phyloP scores from a whole-genome alignment of 2,888 invertebrate species.

The Andrena dorsata region DNA sequence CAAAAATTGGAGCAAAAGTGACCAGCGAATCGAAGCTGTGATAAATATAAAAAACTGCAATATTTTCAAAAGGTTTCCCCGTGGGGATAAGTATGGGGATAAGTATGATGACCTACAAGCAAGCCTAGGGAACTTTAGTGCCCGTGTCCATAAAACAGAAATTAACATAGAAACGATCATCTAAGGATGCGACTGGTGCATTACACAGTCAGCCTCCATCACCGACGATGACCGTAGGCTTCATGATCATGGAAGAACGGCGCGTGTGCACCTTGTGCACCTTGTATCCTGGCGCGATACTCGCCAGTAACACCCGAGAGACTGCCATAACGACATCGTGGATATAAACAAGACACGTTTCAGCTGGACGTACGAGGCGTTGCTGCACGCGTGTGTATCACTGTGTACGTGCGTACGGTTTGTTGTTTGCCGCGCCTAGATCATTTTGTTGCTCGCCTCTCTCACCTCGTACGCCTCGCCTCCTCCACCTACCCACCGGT shows the following conservation, averaged over 20 bases:
- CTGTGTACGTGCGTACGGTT: conserved; percentile 61
- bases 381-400: conserved; percentile 15
- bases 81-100: too few species aligned
- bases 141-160: too few species aligned
- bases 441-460: conserved; percentile 74
- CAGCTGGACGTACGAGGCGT: conserved; percentile 45
- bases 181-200: not conserved
- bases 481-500: conserved; percentile 48
- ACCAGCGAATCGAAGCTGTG: too few species aligned
- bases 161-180: too few species aligned
- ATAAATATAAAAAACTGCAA: too few species aligned
- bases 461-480: conserved; percentile 58
- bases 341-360: conserved; percentile 58
- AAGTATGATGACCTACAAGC: too few species aligned
- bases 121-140: too few species aligned
- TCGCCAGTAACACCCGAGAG: conserved; percentile 26
- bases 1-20: too few species aligned
- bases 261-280: conserved; percentile 55
- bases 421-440: conserved; percentile 80
- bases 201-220: not conserved
- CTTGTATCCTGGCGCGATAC: conserved; percentile 44
- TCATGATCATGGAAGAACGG: conserved; percentile 26
- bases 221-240: not conserved
- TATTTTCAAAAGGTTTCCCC: too few species aligned
- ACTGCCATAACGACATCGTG: conserved; percentile 44